Conservation (phyloP, 1,140 invertebrate species). For the Geopemphigus sp. region DNA sequence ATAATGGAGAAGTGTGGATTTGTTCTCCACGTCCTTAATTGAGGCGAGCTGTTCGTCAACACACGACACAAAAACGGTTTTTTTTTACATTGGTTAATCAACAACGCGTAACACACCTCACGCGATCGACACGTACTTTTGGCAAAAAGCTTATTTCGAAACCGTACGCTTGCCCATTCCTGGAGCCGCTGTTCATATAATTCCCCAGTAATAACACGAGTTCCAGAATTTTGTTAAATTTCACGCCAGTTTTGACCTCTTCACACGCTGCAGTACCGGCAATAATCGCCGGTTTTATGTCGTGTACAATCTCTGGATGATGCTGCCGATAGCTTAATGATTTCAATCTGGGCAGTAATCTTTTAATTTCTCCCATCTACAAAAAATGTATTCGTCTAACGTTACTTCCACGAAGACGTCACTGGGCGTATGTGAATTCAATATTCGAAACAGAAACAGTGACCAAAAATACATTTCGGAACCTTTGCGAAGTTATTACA, state of each 20-base stretch:
- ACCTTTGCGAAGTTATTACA: too few species aligned
- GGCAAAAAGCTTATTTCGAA: slow-evolving; percentile 96
- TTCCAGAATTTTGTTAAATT: slow-evolving; percentile 85
- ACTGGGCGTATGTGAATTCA: too few species aligned
- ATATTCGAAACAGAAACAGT: too few species aligned
- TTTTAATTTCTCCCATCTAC: slow-evolving; percentile 77
- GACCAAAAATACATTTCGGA: too few species aligned
- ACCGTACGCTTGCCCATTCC: slow-evolving; percentile 88
- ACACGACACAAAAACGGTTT: too few species aligned
- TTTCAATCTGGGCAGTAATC: slow-evolving; percentile 79
- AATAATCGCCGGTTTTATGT: slow-evolving; percentile 94
- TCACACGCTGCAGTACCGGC: slow-evolving; percentile 93
- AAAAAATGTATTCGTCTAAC: slow-evolving; percentile 32
- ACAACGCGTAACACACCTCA: too few species aligned
- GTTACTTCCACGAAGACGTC: too few species aligned
- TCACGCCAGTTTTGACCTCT: slow-evolving; percentile 79
- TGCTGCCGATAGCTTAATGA: slow-evolving; percentile 88
- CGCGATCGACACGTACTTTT: slow-evolving; percentile 67
- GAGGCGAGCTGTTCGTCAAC: slow-evolving; percentile 67
- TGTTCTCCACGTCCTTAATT: slow-evolving; percentile 92
- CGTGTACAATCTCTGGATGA: slow-evolving; percentile 77
- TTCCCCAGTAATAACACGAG: slow-evolving; percentile 88
- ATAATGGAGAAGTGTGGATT: slow-evolving; percentile 89
- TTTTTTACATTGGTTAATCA: too few species aligned
- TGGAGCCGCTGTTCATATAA: slow-evolving; percentile 92